Evolutionary conservation across 2,888 invertebrate species (phyloP).

Genomic region (Dendrolimus pini): DNA sequence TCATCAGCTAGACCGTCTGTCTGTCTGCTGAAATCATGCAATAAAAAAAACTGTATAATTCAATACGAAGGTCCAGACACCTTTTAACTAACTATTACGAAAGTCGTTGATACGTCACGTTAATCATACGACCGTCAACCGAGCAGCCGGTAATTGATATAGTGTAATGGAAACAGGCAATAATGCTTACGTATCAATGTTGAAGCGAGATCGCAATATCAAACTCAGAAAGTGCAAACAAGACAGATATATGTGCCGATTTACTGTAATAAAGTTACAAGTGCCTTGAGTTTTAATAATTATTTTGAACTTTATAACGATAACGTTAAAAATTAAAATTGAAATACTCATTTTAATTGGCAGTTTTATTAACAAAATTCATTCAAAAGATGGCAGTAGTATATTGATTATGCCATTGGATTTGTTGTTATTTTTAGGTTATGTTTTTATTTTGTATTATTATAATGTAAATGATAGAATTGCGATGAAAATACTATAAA

Average conservation of each 20-base stretch:
- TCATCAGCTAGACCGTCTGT: too few relatives aligned
- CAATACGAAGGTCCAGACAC: too few relatives aligned
- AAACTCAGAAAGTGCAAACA: conserved; percentile 44
- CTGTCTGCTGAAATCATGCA: too few relatives aligned
- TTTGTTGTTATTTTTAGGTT: too few relatives aligned
- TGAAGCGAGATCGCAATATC: conserved; percentile 40
- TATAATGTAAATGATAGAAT: too few relatives aligned
- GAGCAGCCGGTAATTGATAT: conserved; percentile 61
- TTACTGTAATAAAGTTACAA: conserved; percentile 48
- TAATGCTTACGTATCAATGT: conserved; percentile 62
- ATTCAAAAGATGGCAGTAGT: conserved; percentile 26
- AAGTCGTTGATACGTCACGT: conserved; percentile 7
- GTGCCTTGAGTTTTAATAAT: conserved; percentile 47
- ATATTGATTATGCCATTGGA: conserved; percentile 16
- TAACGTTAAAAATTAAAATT: conserved; percentile 40
- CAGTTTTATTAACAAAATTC: conserved; percentile 4
- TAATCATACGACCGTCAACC: conserved; percentile 32
- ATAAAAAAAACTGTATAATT: too few relatives aligned
- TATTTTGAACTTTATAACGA: conserved; percentile 50
- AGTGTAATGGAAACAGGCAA: conserved; percentile 73
- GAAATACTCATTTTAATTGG: conserved; percentile 4
- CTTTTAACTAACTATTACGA: not conserved
- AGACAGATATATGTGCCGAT: conserved; percentile 47
- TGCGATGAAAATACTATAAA: too few relatives aligned
- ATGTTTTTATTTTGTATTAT: too few relatives aligned